Evolutionary conservation across 1,140 invertebrate genomes (phyloP).

Genomic region (Nasonia vitripennis): DNA sequence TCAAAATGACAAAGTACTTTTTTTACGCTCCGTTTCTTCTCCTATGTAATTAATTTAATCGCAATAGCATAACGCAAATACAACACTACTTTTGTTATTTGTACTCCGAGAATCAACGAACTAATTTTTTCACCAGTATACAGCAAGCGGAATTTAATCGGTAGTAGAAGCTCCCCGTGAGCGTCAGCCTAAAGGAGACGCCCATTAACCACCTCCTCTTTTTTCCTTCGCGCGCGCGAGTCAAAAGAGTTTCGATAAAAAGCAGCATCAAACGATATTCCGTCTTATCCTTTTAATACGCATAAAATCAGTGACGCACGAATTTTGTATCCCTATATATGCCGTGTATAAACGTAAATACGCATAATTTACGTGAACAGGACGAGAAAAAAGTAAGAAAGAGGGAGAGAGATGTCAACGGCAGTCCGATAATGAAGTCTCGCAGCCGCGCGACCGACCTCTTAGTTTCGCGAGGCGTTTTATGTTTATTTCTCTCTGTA

Average conservation of each 20-base stretch:
- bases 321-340: slow-evolving; percentile 36
- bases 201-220: not conserved
- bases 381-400: not conserved
- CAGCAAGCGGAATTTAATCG: not conserved
- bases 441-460: not conserved
- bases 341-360: not conserved
- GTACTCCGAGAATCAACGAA: not conserved
- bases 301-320: slow-evolving; percentile 34
- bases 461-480: slow-evolving; percentile 4
- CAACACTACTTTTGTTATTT: not conserved
- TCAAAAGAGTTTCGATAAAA: slow-evolving; percentile 2
- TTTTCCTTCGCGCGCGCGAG: not conserved
- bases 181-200: not conserved
- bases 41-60: slow-evolving; percentile 12
- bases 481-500: slow-evolving; percentile 13
- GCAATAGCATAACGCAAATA: not conserved
- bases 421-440: not conserved
- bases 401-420: not conserved
- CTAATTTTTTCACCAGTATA: not conserved
- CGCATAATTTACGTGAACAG: slow-evolving; percentile 14
- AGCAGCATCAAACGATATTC: slow-evolving; percentile 7
- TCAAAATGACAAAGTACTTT: not conserved
- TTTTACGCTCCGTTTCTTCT: slow-evolving; percentile 1
- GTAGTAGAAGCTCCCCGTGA: not conserved
- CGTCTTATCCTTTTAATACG: slow-evolving; percentile 20